Evolutionary conservation across 2,797 vertebrate genomes (phyloP).

Genomic region (Gadopsis bispinosus): DNA sequence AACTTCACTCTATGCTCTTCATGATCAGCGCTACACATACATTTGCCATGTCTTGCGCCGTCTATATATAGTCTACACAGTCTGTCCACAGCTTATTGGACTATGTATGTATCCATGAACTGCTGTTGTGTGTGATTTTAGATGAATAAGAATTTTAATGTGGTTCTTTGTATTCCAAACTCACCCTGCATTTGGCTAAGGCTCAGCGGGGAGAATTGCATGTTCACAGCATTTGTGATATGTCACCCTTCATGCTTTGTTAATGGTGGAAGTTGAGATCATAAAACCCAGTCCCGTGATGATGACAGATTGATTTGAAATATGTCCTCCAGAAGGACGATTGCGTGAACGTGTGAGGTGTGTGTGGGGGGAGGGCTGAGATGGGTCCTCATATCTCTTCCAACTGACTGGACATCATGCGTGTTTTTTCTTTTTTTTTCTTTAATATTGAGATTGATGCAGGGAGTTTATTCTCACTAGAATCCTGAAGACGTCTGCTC

Average conservation of each 20-base stretch:
- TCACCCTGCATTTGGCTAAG: conserved; percentile 2
- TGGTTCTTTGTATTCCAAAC: conserved; percentile 9
- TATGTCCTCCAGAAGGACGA: conserved; percentile 72
- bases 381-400: conserved; percentile 36
- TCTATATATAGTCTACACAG: neutral
- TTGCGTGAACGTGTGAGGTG: conserved; percentile 47
- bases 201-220: conserved; percentile 31
- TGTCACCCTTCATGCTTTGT: conserved; percentile 76
- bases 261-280: conserved; percentile 71
- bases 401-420: conserved; percentile 22
- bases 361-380: conserved; percentile 48
- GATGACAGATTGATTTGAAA: conserved; percentile 82
- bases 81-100: neutral
- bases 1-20: conserved; percentile 32
- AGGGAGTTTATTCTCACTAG: conserved; percentile 13
- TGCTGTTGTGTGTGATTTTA: neutral
- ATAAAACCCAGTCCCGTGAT: conserved; percentile 73
- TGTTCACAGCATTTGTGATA: conserved; percentile 58
- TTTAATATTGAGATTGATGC: conserved; percentile 49
- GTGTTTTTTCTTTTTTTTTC: conserved; percentile 52
- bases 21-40: conserved; percentile 26
- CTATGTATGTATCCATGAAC: neutral
- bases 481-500: conserved; percentile 42
- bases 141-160: conserved; percentile 12
- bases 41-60: neutral